Evolutionary conservation across 2,797 vertebrate genomes (phyloP), one percentile per base, ranked within the genome.

Genomic region (Melanotaenia nigrans): DNA sequence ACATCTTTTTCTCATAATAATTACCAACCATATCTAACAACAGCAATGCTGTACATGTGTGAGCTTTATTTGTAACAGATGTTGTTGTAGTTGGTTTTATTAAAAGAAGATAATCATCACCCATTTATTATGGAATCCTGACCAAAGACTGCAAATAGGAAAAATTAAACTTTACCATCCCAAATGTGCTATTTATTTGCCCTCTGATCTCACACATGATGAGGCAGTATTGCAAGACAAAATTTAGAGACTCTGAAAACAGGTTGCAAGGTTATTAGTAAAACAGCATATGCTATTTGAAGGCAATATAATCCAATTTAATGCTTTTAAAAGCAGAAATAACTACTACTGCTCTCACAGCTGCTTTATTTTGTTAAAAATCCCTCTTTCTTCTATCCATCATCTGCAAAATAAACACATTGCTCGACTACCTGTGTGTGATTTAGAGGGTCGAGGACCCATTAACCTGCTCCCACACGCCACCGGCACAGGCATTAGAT

Each of bases 381-480:
- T 81, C 71, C 75, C 62, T 72, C 82, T 75, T 79, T 81, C 71
- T 81, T 81, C 81, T 77, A 81, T 85, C 88, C 79, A 89, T 89
- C 87, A 87, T 89, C 82, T 90, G 83, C 88, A 89, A 89, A 85
- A 85, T 90, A 92, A 90, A 90, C 87, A 90, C 81, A 59, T 72
- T 78, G 80, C 72, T 74, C 84, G 88, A 85, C 85, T 75, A 75
- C 75, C 86, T 87, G 86, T 84, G 86, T 67, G 82, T 75, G 86
- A 87, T 81, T 91, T 70, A 57, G 82, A 87, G 81, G 75, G 89
- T 86, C 82, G 78, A 90, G 64, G 79, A 80, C 87, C 87, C 65
- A 85, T 92, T 92, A 92, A 93, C 92, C 88, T 87, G 78, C 77
- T 85, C 84, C 18, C 78, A 61, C 70, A 82, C 83, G 90, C 89